Base-by-base conservation (phyloP, 2,797 vertebrate genomes). In the Pelodytes ibericus region DNA sequence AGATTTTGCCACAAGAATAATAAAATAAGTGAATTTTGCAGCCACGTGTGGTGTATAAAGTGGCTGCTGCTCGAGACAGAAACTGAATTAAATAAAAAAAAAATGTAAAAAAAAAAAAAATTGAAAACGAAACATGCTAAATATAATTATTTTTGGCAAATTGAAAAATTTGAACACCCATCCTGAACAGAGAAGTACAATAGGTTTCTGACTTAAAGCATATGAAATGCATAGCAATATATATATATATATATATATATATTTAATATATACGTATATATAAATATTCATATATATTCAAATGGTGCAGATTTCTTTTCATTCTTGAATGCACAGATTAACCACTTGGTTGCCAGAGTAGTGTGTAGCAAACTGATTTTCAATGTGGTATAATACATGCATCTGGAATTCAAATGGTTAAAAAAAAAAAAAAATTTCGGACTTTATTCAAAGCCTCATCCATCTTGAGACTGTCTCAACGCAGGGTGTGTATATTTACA, bases 211-310 rank as follows among this genome's bases (percentile, higher is more conserved):
- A 86, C 85, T 91, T 91, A 92, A 91, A 92, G 91, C 90, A 90
- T 89, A 93, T 90, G 87, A 92, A 92, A 96, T 95, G 94, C 94
- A 96, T 95, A 96, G 93, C 94, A 91, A 94, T 87, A 87, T 74
- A 76, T 81, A 87, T 84, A 85, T 87, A 75, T 85, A 36, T 90
- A 90, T 87, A 87, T 86, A 87, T 85, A 36, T 90, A 90, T 87
- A 87, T 86, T 87, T 82, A 90, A 87, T 80, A 86, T 83, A 87
- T 74, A 76, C 80, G 86, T 84, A 85, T 87, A 75, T 85, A 36
- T 90, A 90, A 87, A 87, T 86, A 87, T n/a, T n/a, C n/a, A n/a
- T n/a, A n/a, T n/a, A n/a, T 82, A 90, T 86, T 80, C 85, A 83
- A 87, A 87, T 87, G 86, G 86, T 87, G 86, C 90, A 84, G n/a